Conservation (phyloP, 1,140 invertebrate species). For the Microplitis demolitor region DNA sequence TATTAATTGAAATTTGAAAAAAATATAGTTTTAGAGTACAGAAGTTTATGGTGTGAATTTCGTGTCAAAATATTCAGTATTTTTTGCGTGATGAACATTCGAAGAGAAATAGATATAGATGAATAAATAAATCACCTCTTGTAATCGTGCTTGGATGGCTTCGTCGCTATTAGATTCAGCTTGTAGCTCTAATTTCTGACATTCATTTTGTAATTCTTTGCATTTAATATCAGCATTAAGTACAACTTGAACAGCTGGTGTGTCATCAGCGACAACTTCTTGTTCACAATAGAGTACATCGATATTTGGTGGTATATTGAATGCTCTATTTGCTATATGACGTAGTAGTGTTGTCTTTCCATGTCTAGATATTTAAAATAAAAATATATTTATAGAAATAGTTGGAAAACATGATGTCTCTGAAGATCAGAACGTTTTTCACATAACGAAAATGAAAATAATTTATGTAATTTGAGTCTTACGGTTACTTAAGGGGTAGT, state of each 20-base stretch:
- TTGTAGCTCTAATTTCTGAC: constrained; percentile 79
- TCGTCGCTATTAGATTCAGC: constrained; percentile 69
- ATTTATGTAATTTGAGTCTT: too few species aligned
- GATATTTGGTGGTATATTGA: constrained; percentile 94
- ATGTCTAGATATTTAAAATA: constrained; percentile 67
- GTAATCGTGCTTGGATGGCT: constrained; percentile 76
- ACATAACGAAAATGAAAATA: too few species aligned
- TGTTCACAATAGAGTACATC: constrained; percentile 99
- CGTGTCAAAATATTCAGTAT: too few species aligned
- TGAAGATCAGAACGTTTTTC: neutral
- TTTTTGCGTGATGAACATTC: too few species aligned
- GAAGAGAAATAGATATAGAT: too few species aligned
- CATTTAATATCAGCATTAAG: constrained; percentile 91
- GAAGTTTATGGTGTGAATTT: too few species aligned
- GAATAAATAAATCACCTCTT: constrained; percentile 70
- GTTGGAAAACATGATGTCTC: too few species aligned
- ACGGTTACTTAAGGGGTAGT: too few species aligned
- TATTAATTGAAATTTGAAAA: too few species aligned
- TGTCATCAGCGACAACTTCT: constrained; percentile 94
- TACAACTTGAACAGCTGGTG: constrained; percentile 89
- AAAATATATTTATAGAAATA: neutral
- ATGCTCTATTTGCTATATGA: constrained; percentile 86
- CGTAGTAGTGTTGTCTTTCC: constrained; percentile 98
- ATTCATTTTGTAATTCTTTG: constrained; percentile 80
- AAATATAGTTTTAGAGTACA: too few species aligned